A percentile compares a stretch with the other conserved stretches of the same genome.
phyloP scores from a whole-genome alignment of 2,888 invertebrate genomes.

The Caenorhabditis japonica region DNA sequence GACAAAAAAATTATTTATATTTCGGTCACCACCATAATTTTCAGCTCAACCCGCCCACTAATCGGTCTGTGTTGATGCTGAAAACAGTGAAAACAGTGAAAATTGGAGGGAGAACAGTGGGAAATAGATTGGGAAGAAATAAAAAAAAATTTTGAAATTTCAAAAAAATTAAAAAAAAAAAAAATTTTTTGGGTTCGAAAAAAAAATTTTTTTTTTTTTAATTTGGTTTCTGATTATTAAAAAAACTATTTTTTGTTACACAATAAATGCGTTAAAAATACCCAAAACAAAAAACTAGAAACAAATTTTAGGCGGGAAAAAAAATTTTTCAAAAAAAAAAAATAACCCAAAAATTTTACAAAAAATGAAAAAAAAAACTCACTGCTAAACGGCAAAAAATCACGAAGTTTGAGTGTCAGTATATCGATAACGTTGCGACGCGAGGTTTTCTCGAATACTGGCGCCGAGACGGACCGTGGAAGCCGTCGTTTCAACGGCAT shows the following conservation, averaged over 20 bases:
- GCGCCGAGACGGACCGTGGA: slow-evolving; percentile 58
- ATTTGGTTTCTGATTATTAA: not conserved
- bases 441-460: slow-evolving; percentile 58
- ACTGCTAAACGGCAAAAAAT: slow-evolving; percentile 50
- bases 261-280: too few relatives aligned
- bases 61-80: too few relatives aligned
- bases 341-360: too few relatives aligned
- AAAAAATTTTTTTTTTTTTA: not conserved
- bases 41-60: slow-evolving; percentile 17
- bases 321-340: not conserved
- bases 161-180: too few relatives aligned
- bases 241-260: not conserved
- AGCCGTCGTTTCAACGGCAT: slow-evolving; percentile 54
- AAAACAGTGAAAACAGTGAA: not conserved
- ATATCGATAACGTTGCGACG: slow-evolving; percentile 49
- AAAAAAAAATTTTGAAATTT: too few relatives aligned
- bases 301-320: too few relatives aligned
- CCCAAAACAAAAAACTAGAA: too few relatives aligned
- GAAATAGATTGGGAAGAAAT: too few relatives aligned
- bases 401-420: slow-evolving; percentile 41
- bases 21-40: too few relatives aligned
- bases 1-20: too few relatives aligned
- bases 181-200: too few relatives aligned
- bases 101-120: too few relatives aligned
- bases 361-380: slow-evolving; percentile 33